Percentiles rank a stretch among this genome's conserved stretches.
Evolutionary conservation across 2,113 vertebrate genomes (phyloP).

Genomic region (Poecilia latipinna): DNA sequence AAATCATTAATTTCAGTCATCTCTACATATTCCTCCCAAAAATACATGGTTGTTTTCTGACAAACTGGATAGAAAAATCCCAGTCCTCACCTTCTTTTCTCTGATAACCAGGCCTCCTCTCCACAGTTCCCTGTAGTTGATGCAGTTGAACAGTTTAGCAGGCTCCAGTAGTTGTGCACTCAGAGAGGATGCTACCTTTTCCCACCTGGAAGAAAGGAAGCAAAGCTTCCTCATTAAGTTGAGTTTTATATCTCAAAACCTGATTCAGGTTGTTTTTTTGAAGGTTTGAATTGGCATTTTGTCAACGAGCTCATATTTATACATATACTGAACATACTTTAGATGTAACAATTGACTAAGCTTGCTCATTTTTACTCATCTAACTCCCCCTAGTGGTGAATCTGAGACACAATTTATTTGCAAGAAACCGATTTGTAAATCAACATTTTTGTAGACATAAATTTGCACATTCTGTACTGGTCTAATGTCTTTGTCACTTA

Average conservation of each 20-base stretch:
- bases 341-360: neutral
- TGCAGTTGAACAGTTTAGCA: constrained; percentile 34
- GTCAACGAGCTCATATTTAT: neutral
- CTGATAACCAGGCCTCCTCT: constrained; percentile 68
- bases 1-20: neutral
- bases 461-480: neutral
- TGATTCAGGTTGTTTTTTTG: neutral
- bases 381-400: constrained; percentile 59
- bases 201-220: constrained; percentile 57
- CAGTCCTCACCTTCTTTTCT: constrained; percentile 68
- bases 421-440: neutral
- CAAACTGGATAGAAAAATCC: neutral
- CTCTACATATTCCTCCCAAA: neutral
- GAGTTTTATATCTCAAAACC: neutral
- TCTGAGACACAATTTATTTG: neutral
- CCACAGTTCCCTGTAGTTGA: constrained; percentile 62
- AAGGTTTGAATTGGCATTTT: neutral
- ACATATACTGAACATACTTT: neutral
- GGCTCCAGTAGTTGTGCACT: constrained; percentile 46
- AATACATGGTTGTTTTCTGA: neutral
- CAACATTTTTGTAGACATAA: neutral
- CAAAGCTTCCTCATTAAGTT: neutral
- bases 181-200: constrained; percentile 61
- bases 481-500: neutral
- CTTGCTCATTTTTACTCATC: constrained; percentile 16